Percentiles rank a stretch among this genome's conserved stretches.
Evolutionary conservation across 2,113 vertebrate species (phyloP).

Genomic region (Tichodroma muraria): DNA sequence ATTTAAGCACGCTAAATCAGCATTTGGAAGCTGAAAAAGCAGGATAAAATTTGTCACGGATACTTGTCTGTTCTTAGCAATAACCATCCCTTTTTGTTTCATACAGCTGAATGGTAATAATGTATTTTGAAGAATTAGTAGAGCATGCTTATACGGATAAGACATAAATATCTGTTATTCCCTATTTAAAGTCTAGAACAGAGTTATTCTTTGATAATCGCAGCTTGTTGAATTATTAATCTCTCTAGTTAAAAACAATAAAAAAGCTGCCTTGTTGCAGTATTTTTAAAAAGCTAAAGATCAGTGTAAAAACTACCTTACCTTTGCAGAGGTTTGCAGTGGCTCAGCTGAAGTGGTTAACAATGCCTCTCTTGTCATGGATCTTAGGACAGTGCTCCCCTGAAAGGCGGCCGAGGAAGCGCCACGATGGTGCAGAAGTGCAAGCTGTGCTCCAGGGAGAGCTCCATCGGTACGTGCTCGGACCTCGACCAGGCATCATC

Average conservation of each 20-base stretch:
- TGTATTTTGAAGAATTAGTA: background rate
- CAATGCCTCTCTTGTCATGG: background rate
- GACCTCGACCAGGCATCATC: background rate
- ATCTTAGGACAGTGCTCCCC: constrained; percentile 84
- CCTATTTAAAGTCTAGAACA: background rate
- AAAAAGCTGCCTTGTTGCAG: background rate
- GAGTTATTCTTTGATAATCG: background rate
- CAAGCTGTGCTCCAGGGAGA: constrained; percentile 95
- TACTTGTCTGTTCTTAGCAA: background rate
- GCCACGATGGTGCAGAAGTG: constrained; percentile 98
- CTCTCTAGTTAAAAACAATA: background rate
- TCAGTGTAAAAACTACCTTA: background rate
- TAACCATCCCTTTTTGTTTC: background rate
- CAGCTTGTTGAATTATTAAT: background rate
- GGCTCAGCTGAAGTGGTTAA: background rate
- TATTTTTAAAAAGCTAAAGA: background rate
- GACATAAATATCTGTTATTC: background rate
- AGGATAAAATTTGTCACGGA: background rate
- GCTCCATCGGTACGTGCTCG: constrained; percentile 85
- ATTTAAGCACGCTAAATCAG: background rate
- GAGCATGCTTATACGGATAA: background rate
- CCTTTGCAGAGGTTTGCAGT: background rate
- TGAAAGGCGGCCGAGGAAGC: constrained; percentile 91
- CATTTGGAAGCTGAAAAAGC: background rate
- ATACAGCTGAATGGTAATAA: background rate